phyloP scores from a whole-genome alignment of 2,113 vertebrate genomes.

The Phyllopteryx taeniolatus region DNA sequence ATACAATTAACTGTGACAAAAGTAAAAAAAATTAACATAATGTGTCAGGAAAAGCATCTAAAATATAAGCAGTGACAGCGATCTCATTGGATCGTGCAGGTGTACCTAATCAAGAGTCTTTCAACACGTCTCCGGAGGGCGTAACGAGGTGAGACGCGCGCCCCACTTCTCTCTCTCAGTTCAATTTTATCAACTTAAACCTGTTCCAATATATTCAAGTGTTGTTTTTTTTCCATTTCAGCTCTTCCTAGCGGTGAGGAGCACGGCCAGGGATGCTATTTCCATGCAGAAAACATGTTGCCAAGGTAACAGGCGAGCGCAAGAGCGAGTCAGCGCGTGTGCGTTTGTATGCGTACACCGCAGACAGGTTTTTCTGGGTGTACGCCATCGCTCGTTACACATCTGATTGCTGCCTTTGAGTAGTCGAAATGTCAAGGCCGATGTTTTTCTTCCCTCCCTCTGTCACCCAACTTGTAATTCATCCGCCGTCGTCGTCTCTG shows the following conservation, averaged over 20 bases:
- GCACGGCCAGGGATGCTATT: slow-evolving; percentile 72
- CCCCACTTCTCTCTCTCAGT: slow-evolving; percentile 26
- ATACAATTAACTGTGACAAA: too few relatives aligned
- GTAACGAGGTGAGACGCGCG: slow-evolving; percentile 20
- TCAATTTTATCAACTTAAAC: slow-evolving; percentile 38
- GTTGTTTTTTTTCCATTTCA: slow-evolving; percentile 24
- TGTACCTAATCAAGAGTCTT: neutral
- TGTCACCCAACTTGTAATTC: slow-evolving; percentile 21
- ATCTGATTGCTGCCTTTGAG: slow-evolving; percentile 18
- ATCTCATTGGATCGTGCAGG: neutral
- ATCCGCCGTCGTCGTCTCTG: neutral
- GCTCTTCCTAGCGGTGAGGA: slow-evolving; percentile 1
- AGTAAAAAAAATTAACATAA: too few relatives aligned
- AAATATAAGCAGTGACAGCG: neutral
- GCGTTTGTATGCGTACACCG: slow-evolving; percentile 23
- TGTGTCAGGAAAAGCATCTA: too few relatives aligned
- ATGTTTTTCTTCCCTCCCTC: slow-evolving; percentile 12
- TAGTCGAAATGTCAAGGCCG: slow-evolving; percentile 25
- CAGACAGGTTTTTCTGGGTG: slow-evolving; percentile 28
- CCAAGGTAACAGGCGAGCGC: slow-evolving; percentile 74
- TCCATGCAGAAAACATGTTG: slow-evolving; percentile 79
- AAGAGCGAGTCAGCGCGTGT: slow-evolving; percentile 27
- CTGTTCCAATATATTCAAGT: slow-evolving; percentile 41
- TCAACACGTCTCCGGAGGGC: slow-evolving; percentile 13
- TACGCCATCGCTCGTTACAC: slow-evolving; percentile 7